Evolutionary conservation across 1,140 invertebrate species (phyloP).

Genomic region (Pogonus chalceus): DNA sequence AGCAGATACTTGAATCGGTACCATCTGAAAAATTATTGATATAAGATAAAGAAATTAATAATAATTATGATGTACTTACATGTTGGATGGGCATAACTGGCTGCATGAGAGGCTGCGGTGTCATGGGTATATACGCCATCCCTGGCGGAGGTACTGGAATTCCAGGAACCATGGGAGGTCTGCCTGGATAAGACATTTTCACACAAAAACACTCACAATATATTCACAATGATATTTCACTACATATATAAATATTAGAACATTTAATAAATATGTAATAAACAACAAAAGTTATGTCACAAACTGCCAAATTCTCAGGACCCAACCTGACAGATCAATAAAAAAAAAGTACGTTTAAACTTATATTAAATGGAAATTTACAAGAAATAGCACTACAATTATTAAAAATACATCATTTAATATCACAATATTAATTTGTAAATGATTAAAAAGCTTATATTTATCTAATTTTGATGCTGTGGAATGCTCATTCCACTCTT

Average conservation of each 20-base stretch:
- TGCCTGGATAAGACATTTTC: conserved; percentile 41
- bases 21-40: conserved; percentile 30
- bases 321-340: conserved; percentile 7
- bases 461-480: neutral
- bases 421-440: conserved; percentile 3
- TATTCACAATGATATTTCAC: neutral
- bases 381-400: neutral
- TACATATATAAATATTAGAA: neutral
- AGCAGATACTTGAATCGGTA: conserved; percentile 43
- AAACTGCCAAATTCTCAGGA: neutral
- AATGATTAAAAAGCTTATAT: neutral
- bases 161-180: conserved; percentile 47
- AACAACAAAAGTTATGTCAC: conserved; percentile 3
- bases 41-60: neutral
- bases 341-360: neutral
- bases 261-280: neutral
- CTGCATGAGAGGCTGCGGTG: conserved; percentile 36
- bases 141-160: conserved; percentile 33
- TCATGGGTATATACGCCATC: conserved; percentile 42
- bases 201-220: neutral
- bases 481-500: neutral
- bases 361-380: neutral
- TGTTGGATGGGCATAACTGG: conserved; percentile 41
- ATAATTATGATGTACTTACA: conserved; percentile 34
- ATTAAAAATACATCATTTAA: neutral